These are phyloP conservation scores for Pimephales promelas DNA, from an alignment of 2,113 vertebrate species.

Conservation along the genomic window DNA sequence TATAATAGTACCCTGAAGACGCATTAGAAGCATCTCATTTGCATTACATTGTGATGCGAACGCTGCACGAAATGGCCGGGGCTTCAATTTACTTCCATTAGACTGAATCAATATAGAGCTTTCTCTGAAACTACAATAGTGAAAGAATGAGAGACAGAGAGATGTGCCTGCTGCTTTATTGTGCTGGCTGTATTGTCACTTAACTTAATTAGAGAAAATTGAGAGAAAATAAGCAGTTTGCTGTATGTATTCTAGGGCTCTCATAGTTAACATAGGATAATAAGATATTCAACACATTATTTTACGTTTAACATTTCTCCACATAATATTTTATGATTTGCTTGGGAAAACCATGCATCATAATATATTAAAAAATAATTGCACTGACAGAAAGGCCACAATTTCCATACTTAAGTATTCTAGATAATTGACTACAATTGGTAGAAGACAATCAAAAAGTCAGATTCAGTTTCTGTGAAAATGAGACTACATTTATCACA, in stretches of 20 bases:
- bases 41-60: not conserved
- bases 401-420: not conserved
- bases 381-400: not conserved
- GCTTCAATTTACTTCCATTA: constrained; percentile 38
- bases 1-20: not conserved
- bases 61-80: not conserved
- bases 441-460: not conserved
- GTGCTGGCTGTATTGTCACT: not conserved
- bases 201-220: not conserved
- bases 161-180: not conserved
- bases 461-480: not conserved
- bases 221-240: not conserved
- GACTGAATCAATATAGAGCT: constrained; percentile 43
- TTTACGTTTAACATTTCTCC: not conserved
- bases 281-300: too few species aligned
- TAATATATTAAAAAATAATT: not conserved
- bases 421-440: not conserved
- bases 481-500: not conserved
- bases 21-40: constrained; percentile 6
- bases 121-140: not conserved
- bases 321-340: too few species aligned
- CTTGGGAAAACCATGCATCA: not conserved
- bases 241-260: not conserved
- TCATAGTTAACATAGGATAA: not conserved
- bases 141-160: not conserved